Conservation (phyloP, 1,140 invertebrate genomes). For the Atta cephalotes region DNA sequence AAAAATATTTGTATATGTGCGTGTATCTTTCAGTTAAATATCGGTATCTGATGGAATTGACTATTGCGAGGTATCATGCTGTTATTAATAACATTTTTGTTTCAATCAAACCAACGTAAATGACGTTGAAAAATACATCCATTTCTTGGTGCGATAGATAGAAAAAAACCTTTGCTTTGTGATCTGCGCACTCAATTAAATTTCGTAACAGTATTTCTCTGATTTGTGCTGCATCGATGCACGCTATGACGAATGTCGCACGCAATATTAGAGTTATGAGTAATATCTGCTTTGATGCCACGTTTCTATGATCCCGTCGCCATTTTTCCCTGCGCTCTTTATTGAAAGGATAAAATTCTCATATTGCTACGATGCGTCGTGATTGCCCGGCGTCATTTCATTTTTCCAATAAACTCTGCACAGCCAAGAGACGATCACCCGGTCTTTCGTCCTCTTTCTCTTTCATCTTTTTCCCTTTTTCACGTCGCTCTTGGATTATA, state of each 20-base stretch:
- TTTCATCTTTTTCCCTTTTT: background rate
- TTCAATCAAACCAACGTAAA: background rate
- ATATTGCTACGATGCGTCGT: conserved; percentile 73
- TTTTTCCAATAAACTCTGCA: conserved; percentile 72
- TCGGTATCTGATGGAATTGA: background rate
- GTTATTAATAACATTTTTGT: background rate
- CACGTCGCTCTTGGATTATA: conserved; percentile 53
- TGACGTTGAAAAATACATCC: conserved; percentile 5
- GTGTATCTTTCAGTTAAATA: conserved; percentile 2
- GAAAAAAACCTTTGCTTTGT: background rate
- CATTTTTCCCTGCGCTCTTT: conserved; percentile 49
- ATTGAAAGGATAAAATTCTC: conserved; percentile 75
- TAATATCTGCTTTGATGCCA: conserved; percentile 62
- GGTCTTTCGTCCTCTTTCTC: background rate
- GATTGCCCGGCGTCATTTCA: conserved; percentile 73
- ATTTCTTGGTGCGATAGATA: background rate
- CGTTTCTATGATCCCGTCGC: conserved; percentile 40
- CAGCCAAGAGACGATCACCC: conserved; percentile 29
- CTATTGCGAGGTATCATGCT: background rate
- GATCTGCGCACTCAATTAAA: conserved; percentile 32
- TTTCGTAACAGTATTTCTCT: conserved; percentile 29
- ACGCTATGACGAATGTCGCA: conserved; percentile 18
- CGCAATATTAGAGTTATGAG: conserved; percentile 67
- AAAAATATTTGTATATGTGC: background rate
- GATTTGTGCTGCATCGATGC: conserved; percentile 51